Base-by-base conservation (phyloP, 2,113 vertebrate genomes). In the Abramis brama region DNA sequence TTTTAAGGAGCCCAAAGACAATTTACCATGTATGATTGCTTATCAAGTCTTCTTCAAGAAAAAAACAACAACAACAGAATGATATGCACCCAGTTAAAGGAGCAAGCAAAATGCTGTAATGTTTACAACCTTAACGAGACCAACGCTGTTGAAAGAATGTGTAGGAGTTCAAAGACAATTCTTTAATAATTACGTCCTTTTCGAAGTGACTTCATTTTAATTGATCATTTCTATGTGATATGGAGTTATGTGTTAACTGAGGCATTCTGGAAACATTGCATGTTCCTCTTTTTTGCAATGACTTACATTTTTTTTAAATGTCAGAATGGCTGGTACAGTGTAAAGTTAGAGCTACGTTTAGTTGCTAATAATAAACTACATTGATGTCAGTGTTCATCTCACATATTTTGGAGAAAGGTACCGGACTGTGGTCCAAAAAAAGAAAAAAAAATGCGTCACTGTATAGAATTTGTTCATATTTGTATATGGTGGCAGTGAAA, bases 91-190 rank as follows among this genome's bases (percentile, higher is more conserved):
- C 84, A 70, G 64, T 81, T 87, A 84, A 87, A 89, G 89, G 87
- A 93, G 92, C 93, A 91, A 90, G 93, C 86, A 79, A 84, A 91
- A 91, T 75, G 88, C 93, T 92, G 91, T 93, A 92, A 94, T 95
- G 94, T 95, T 95, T 95, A 95, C 93, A 95, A 95, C 92, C 89
- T 92, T 93, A 93, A 94, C 85, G 93, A 95, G 94, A 95, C 94
- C 94, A 95, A 94, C 90, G 93, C 95, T 95, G 94, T 94, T 94
- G 91, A 94, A 93, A 92, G 93, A 95, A 95, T 94, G 94, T 95
- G 90, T 91, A 95, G 93, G 93, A 94, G 92, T 93, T 89, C 86
- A 90, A 91, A 86, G 87, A 91, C 89, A 91, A 91, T 91, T 91
- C 91, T 93, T 92, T 92, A 93, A 92, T 82, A 92, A 75, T 94